Percentiles rank a stretch among this genome's conserved stretches.
These are phyloP conservation scores for Lagopus muta DNA, from an alignment of 2,113 vertebrate species.

Conservation along the genomic window DNA sequence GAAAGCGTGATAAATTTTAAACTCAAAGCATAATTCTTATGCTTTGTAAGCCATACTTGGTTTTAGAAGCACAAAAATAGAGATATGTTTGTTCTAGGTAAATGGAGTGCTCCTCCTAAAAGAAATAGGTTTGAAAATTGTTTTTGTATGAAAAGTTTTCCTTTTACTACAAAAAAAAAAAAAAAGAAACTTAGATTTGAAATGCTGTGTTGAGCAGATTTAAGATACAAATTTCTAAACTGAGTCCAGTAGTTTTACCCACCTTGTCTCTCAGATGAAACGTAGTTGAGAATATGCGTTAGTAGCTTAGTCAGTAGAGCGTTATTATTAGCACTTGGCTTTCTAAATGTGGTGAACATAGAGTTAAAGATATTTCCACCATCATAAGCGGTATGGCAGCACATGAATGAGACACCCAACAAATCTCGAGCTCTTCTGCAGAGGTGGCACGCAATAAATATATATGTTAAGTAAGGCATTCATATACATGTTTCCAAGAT, in stretches of 20 bases:
- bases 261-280: not conserved
- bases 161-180: not conserved
- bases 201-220: not conserved
- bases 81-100: not conserved
- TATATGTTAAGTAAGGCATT: not conserved
- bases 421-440: not conserved
- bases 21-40: not conserved
- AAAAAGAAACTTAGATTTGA: not conserved
- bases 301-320: not conserved
- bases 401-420: not conserved
- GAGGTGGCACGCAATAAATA: not conserved
- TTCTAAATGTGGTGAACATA: not conserved
- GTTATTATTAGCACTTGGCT: not conserved
- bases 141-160: not conserved
- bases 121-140: not conserved
- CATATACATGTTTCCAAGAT: not conserved
- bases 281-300: not conserved
- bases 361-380: not conserved
- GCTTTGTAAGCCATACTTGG: slow-evolving; percentile 3
- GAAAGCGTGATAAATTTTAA: not conserved
- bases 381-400: not conserved
- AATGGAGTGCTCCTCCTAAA: not conserved
- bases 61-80: not conserved
- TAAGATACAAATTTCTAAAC: not conserved
- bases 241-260: not conserved